Base-by-base conservation (phyloP, 2,888 invertebrate species). In the Napeogenes inachia region DNA sequence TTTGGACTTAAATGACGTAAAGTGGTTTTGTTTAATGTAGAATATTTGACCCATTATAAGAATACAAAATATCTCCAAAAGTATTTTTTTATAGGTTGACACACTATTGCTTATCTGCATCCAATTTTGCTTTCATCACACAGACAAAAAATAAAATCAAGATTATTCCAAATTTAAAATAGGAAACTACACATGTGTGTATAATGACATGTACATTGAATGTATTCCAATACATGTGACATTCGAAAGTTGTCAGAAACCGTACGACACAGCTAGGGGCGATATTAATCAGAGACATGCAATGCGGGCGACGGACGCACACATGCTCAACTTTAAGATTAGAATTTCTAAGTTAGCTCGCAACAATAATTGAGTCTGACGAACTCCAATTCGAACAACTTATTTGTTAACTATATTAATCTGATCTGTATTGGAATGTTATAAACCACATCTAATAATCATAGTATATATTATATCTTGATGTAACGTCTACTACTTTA, bases 241-340 rank as follows among this genome's bases (percentile, higher is more conserved):
- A 64, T 59, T 63, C 56, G 76, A 81, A 82, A 84, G 80, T 85
- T 83, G 80, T 82, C 77, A 76, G 82, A 82, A 81, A 73, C 80
- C 80, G 69, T 80, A 80, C 73, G 70, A 74, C 65, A 64, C 68
- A 64, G 70, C 74, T 74, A 73, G 73, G 71, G 70, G 72, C 78
- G 81, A 86, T 85, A 87, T 87, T 86, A 87, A 87, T 88, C 87
- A 84, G 77, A 79, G 81, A 82, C 82, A 83, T 86, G 84, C 82
- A 78, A 78, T 81, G 78, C 82, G 77, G 78, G 76, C 62, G 60
- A 56, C 47, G 56, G 68, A 35, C 61, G 73, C 76, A 81, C 79
- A 82, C 79, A 78, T 73, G 75, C 73, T 73, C 78, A 81, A 85
- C 81, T 84, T 80, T 76, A 75, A 82, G 82, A 84, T 85, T 83